Conservation (phyloP, 2,888 invertebrate species). For the Allygus modestus region DNA sequence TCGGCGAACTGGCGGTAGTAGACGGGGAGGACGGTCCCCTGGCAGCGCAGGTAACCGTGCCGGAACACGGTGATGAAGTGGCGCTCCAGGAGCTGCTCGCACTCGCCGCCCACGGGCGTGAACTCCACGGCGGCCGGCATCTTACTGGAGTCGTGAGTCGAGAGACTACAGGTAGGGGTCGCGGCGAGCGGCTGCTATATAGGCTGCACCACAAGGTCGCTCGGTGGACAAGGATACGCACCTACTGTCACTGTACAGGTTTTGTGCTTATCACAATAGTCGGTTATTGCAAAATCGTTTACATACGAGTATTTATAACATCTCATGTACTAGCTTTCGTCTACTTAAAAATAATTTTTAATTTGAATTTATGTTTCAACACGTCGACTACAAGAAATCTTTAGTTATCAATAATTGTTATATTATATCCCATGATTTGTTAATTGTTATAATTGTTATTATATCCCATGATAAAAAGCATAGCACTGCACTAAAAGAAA, state of each 20-base stretch:
- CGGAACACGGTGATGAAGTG: slow-evolving; percentile 73
- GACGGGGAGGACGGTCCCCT: slow-evolving; percentile 78
- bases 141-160: background rate
- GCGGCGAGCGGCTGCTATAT: background rate
- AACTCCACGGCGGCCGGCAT: slow-evolving; percentile 58
- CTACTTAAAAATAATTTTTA: no score
- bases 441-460: no score
- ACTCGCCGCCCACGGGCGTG: slow-evolving; percentile 65
- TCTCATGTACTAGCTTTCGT: no score
- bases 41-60: slow-evolving; percentile 72
- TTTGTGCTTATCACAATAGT: background rate
- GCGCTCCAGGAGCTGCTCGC: slow-evolving; percentile 70
- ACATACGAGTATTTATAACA: no score
- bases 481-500: no score
- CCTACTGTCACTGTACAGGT: no score
- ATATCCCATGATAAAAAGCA: no score
- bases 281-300: no score
- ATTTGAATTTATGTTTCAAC: no score
- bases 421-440: no score
- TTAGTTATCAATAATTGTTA: no score
- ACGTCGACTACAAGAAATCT: no score
- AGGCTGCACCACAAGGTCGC: background rate
- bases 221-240: background rate
- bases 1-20: slow-evolving; percentile 83
- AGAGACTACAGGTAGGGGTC: background rate